These are phyloP conservation scores for Gouania willdenowi DNA, from an alignment of 2,797 vertebrate species.

Conservation along the genomic window DNA sequence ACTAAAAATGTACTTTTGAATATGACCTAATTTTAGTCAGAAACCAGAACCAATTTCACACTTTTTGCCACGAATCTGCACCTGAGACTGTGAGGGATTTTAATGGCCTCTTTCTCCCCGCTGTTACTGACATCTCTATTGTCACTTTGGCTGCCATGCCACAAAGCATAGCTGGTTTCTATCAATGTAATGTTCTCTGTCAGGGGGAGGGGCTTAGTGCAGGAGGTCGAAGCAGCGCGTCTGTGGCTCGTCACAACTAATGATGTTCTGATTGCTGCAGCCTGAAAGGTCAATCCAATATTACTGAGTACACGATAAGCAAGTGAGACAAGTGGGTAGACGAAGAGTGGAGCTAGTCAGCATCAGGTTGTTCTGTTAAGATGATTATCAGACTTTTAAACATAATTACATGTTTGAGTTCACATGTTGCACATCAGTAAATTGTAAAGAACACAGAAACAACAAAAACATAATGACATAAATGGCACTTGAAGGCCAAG, in stretches of 20 bases:
- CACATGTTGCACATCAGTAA: no score
- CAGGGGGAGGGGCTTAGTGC: conserved; percentile 30
- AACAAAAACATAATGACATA: no score
- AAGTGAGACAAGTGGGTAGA: neutral
- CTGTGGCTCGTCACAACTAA: conserved; percentile 53
- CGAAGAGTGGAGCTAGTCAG: no score
- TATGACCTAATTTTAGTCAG: no score
- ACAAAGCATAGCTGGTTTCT: conserved; percentile 44
- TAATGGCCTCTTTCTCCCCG: conserved; percentile 48
- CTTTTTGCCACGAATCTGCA: conserved; percentile 16
- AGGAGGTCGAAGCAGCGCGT: conserved; percentile 44
- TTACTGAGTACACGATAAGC: conserved; percentile 33
- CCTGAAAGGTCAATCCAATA: conserved; percentile 68
- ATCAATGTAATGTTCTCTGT: conserved; percentile 47
- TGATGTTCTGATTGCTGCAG: conserved; percentile 62
- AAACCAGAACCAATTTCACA: neutral
- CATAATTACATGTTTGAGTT: no score
- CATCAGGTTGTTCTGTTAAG: no score
- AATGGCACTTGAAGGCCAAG: no score
- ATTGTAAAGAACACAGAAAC: no score
- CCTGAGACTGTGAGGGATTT: neutral
- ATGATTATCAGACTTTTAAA: no score
- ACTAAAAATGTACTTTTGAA: no score
- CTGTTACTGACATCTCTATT: conserved; percentile 45
- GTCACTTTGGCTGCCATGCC: conserved; percentile 37